Conservation (phyloP, 2,888 invertebrate species). For the Lochmaea crataegi region DNA sequence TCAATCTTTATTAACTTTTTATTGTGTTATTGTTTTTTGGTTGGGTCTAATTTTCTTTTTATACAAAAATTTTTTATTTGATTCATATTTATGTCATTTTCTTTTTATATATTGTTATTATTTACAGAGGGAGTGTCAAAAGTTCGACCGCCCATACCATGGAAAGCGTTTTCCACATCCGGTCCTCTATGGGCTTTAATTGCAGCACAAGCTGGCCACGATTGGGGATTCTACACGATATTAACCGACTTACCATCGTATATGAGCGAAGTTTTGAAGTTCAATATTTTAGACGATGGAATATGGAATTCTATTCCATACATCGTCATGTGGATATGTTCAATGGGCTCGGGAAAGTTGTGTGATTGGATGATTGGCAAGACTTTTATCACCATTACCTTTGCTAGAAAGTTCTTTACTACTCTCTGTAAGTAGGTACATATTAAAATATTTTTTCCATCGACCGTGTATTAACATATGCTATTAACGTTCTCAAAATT, state of each 20-base stretch:
- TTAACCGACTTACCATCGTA: conserved; percentile 73
- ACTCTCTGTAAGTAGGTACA: conserved; percentile 71
- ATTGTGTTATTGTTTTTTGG: no score
- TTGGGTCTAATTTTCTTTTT: no score
- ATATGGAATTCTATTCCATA: conserved; percentile 74
- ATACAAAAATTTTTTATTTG: no score
- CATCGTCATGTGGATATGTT: conserved; percentile 73
- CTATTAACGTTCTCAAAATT: no score
- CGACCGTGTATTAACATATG: no score
- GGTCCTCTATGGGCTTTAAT: conserved; percentile 81
- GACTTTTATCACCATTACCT: conserved; percentile 68
- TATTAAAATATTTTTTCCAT: not conserved
- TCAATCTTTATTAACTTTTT: not conserved
- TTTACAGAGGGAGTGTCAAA: conserved; percentile 46
- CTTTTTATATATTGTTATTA: not conserved
- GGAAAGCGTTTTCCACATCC: conserved; percentile 77
- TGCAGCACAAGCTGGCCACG: conserved; percentile 78
- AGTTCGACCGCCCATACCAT: conserved; percentile 70
- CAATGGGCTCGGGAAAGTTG: conserved; percentile 72
- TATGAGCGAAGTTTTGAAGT: conserved; percentile 74
- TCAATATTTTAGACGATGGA: conserved; percentile 73
- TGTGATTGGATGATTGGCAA: conserved; percentile 75
- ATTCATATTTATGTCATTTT: conserved; percentile 7
- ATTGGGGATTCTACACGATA: conserved; percentile 79
- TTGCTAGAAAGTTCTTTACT: conserved; percentile 74